phyloP scores from a whole-genome alignment of 2,888 invertebrate species.

The Drosophila subsilvestris region DNA sequence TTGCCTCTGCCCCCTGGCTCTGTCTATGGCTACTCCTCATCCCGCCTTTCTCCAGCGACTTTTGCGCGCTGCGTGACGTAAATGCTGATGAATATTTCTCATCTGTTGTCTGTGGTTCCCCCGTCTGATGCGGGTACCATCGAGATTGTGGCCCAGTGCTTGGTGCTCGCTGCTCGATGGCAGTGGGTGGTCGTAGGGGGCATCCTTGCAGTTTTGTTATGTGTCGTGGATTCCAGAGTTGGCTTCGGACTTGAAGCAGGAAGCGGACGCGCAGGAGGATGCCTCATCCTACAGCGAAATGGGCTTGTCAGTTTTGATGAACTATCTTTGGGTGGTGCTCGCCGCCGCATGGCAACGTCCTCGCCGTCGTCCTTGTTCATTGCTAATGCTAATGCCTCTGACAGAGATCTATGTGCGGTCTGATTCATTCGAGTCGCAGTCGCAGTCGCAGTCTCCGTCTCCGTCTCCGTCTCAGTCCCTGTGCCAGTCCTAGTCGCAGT shows the following conservation, averaged over 20 bases:
- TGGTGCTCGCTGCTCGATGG: not conserved
- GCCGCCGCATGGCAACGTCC: conserved; percentile 5
- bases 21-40: conserved; percentile 1
- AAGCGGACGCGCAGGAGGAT: conserved; percentile 5
- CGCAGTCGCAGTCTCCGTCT: conserved; percentile 16
- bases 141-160: not conserved
- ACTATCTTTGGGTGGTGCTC: conserved; percentile 64
- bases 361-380: conserved; percentile 27
- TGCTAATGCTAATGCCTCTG: conserved; percentile 72
- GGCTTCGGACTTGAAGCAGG: conserved; percentile 5
- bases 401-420: conserved; percentile 75
- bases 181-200: conserved; percentile 20
- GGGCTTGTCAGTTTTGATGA: conserved; percentile 78
- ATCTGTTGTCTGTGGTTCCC: conserved; percentile 52
- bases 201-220: conserved; percentile 63
- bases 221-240: conserved; percentile 49
- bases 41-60: conserved; percentile 38
- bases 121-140: conserved; percentile 7
- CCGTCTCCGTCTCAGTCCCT: conserved; percentile 12
- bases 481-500: not conserved
- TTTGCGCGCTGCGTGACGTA: conserved; percentile 73
- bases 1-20: conserved; percentile 9
- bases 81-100: conserved; percentile 74
- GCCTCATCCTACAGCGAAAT: conserved; percentile 47
- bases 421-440: conserved; percentile 65